These are phyloP conservation scores for Netelia melanura DNA, from an alignment of 2,888 invertebrate species.

Conservation along the genomic window DNA sequence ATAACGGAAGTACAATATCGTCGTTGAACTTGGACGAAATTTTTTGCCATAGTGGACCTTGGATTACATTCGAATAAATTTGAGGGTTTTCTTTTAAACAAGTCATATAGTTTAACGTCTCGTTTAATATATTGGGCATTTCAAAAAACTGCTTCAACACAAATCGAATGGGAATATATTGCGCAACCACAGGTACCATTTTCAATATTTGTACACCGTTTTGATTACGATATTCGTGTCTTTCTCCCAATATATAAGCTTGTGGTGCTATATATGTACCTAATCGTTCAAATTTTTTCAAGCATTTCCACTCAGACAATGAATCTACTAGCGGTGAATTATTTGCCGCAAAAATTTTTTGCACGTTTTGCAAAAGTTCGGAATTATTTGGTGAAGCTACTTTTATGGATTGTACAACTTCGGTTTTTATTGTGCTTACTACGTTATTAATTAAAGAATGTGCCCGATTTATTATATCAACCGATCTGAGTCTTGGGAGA, in stretches of 20 bases:
- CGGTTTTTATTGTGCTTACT: slow-evolving; percentile 5
- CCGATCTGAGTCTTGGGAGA: slow-evolving; percentile 5
- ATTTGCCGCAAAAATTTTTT: slow-evolving; percentile 9
- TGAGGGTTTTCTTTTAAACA: slow-evolving; percentile 37
- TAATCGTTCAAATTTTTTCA: slow-evolving; percentile 54
- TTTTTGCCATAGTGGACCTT: slow-evolving; percentile 36
- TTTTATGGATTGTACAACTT: slow-evolving; percentile 19
- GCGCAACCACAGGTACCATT: slow-evolving; percentile 62
- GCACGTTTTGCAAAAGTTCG: slow-evolving; percentile 12
- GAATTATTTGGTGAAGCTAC: slow-evolving; percentile 15
- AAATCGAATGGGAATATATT: slow-evolving; percentile 68
- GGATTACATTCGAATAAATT: slow-evolving; percentile 65
- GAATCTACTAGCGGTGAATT: slow-evolving; percentile 3
- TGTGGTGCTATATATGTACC: slow-evolving; percentile 64
- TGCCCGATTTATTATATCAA: slow-evolving; percentile 10
- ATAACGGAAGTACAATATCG: slow-evolving; percentile 69
- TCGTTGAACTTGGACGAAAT: slow-evolving; percentile 61
- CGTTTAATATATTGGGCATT: slow-evolving; percentile 61
- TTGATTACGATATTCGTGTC: slow-evolving; percentile 57
- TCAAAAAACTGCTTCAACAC: slow-evolving; percentile 70
- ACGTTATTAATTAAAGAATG: slow-evolving; percentile 6
- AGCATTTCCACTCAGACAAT: slow-evolving; percentile 56
- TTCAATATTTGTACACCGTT: slow-evolving; percentile 48
- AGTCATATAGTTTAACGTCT: slow-evolving; percentile 63
- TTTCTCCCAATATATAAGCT: slow-evolving; percentile 51